Percentiles rank a stretch among this genome's conserved stretches.
These are phyloP conservation scores for Noctua comes DNA, from an alignment of 2,888 invertebrate species.

Conservation along the genomic window DNA sequence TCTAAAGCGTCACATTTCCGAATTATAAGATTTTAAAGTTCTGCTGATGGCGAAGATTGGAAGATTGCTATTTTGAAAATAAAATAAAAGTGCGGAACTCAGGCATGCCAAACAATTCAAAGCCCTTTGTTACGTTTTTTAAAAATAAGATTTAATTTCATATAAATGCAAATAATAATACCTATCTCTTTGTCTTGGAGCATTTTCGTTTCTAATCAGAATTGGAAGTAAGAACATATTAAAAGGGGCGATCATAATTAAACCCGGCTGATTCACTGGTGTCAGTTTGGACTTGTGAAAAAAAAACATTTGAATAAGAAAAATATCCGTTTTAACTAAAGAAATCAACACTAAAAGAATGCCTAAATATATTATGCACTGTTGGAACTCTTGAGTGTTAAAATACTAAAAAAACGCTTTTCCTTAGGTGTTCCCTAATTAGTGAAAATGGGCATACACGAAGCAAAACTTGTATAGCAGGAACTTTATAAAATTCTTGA, in stretches of 20 bases:
- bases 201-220: background rate
- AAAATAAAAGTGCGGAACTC: too few relatives aligned
- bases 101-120: too few relatives aligned
- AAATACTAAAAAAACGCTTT: background rate
- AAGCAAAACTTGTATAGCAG: constrained; percentile 17
- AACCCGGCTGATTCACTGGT: background rate
- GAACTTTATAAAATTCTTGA: constrained; percentile 35
- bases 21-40: too few relatives aligned
- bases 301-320: background rate
- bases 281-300: background rate
- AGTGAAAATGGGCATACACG: background rate
- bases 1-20: too few relatives aligned
- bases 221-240: background rate
- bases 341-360: background rate
- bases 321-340: background rate
- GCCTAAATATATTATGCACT: background rate
- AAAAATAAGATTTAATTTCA: background rate
- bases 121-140: too few relatives aligned
- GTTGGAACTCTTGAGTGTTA: background rate
- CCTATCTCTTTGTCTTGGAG: background rate
- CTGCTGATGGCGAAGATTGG: too few relatives aligned
- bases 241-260: constrained; percentile 10
- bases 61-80: too few relatives aligned
- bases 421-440: background rate
- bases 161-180: background rate